A percentile compares a stretch with the other conserved stretches of the same genome.
phyloP scores from a whole-genome alignment of 1,140 invertebrate genomes.

The Philotrypesis tridentata region DNA sequence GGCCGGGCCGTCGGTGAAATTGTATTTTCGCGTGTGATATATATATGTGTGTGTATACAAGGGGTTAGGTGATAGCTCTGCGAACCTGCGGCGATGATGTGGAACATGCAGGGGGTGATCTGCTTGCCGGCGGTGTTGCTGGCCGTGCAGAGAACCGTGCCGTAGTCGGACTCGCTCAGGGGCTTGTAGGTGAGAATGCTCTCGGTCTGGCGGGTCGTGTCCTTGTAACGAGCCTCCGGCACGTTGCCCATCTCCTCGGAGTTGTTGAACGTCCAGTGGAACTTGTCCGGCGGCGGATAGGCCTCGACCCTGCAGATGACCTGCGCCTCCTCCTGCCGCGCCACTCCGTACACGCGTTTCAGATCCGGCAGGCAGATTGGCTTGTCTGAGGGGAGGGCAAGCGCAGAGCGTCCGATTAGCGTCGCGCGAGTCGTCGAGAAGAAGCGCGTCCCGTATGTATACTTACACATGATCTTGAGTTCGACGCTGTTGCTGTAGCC shows the following conservation, averaged over 20 bases:
- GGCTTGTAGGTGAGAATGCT: conserved; percentile 87
- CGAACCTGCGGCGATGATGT: conserved; percentile 80
- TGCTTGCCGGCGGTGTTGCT: conserved; percentile 82
- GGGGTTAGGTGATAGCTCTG: no score
- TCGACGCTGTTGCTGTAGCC: conserved; percentile 86
- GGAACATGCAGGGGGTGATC: conserved; percentile 80
- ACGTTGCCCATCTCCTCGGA: conserved; percentile 87
- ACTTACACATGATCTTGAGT: conserved; percentile 94
- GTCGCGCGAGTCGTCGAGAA: neutral
- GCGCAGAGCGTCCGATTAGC: neutral
- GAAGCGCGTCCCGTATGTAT: conserved; percentile 13
- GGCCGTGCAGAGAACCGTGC: conserved; percentile 80
- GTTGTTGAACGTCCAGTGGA: conserved; percentile 93
- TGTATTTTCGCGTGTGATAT: neutral
- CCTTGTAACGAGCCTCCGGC: conserved; percentile 77
- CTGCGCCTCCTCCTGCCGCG: conserved; percentile 85
- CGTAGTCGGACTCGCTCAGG: conserved; percentile 84
- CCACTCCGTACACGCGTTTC: conserved; percentile 88
- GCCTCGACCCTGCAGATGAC: conserved; percentile 90
- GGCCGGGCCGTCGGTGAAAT: neutral
- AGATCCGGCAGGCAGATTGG: conserved; percentile 87
- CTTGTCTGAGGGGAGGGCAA: conserved; percentile 80
- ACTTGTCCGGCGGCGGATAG: conserved; percentile 86
- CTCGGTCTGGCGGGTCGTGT: conserved; percentile 76
- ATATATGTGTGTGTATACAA: no score